Percentiles rank a stretch among this genome's conserved stretches.
Conservation (phyloP, 2,888 invertebrate species). For the Heteromurus nitidus region DNA sequence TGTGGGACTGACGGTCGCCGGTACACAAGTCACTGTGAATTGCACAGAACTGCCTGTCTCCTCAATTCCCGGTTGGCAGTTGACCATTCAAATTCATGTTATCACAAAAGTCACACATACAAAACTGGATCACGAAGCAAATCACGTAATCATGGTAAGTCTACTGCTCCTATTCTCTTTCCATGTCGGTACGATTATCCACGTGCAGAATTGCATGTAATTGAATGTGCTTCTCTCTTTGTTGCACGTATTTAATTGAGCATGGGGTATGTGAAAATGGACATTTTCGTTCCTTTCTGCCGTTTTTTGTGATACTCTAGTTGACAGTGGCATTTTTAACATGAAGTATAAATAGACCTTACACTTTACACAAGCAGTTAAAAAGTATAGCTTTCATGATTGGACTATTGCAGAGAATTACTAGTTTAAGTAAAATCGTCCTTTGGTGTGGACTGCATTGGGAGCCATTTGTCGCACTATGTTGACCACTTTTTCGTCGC, state of each 20-base stretch:
- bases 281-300: too few species aligned
- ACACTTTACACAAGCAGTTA: not conserved
- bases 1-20: conserved; percentile 82
- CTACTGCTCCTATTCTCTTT: not conserved
- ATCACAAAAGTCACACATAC: conserved; percentile 73
- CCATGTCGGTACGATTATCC: not conserved
- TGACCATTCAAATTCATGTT: conserved; percentile 78
- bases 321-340: not conserved
- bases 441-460: too few species aligned
- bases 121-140: conserved; percentile 39
- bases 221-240: conserved; percentile 3
- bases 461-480: too few species aligned
- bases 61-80: conserved; percentile 78
- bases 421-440: too few species aligned
- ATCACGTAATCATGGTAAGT: conserved; percentile 42
- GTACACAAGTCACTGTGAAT: conserved; percentile 82
- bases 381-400: not conserved
- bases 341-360: too few species aligned
- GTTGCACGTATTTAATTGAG: conserved; percentile 14
- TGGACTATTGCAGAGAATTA: too few species aligned
- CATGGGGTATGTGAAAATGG: too few species aligned
- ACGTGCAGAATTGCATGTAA: conserved; percentile 1
- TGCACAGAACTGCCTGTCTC: conserved; percentile 81
- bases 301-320: too few species aligned
- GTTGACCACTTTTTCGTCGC: too few species aligned